A percentile compares a stretch with the other conserved stretches of the same genome.
phyloP scores from a whole-genome alignment of 2,888 invertebrate genomes.

The Drosophila niveifrons region DNA sequence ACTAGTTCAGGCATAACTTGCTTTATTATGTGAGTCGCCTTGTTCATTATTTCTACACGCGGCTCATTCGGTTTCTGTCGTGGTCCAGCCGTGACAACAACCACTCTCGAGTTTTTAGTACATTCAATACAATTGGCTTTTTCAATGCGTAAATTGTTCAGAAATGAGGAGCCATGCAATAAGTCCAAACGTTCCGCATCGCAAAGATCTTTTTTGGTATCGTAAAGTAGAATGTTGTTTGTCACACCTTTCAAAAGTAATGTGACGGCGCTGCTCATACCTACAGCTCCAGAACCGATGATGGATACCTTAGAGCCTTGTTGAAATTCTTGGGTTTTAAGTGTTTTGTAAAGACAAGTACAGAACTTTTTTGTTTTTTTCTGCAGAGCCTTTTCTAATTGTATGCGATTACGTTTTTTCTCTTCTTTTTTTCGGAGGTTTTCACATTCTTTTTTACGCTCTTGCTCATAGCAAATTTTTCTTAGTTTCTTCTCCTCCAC shows the following conservation, averaged over 20 bases:
- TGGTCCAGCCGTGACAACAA: slow-evolving; percentile 94
- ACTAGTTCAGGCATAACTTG: slow-evolving; percentile 89
- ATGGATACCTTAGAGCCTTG: slow-evolving; percentile 90
- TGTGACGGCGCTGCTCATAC: slow-evolving; percentile 94
- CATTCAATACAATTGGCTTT: slow-evolving; percentile 89
- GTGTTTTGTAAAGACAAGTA: slow-evolving; percentile 13
- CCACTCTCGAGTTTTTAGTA: slow-evolving; percentile 91
- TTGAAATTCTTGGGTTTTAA: slow-evolving; percentile 20
- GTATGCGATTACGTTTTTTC: neutral
- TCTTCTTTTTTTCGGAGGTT: neutral
- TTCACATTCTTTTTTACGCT: neutral
- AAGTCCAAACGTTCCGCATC: slow-evolving; percentile 76
- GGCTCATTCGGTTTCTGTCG: slow-evolving; percentile 93
- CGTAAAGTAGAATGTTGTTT: slow-evolving; percentile 91
- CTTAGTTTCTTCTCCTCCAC: neutral
- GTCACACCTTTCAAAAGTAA: slow-evolving; percentile 92
- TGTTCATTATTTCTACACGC: slow-evolving; percentile 91
- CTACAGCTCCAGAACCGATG: slow-evolving; percentile 94
- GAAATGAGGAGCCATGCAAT: slow-evolving; percentile 91
- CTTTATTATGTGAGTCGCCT: slow-evolving; percentile 93
- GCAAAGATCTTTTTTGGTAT: slow-evolving; percentile 91
- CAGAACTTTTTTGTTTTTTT: neutral
- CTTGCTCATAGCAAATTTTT: neutral
- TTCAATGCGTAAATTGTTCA: slow-evolving; percentile 90
- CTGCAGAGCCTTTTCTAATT: neutral